Evolutionary conservation across 2,888 invertebrate genomes (phyloP), one percentile per base, ranked within the genome.

Genomic region (Protodeltote pygarga): DNA sequence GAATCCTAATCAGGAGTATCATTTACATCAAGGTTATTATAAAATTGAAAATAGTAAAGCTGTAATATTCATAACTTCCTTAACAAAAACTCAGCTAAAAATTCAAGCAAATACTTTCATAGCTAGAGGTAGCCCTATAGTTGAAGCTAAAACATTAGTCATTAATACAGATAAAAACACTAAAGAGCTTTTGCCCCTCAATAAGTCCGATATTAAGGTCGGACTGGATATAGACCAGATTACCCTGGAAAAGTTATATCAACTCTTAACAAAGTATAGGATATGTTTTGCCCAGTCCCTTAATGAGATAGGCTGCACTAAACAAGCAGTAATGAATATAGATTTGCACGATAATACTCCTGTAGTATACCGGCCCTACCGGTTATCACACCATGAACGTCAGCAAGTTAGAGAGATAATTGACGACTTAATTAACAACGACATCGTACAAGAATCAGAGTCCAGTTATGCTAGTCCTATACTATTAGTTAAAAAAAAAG

Each of bases 401-500:
- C 15, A 23, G 5, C 17, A 28, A 3, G 37, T 38, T 13, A 17
- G 37, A 3, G 37, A 38, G 3, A 39, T 46, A 4, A 19, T 46
- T 1, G 6, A 39, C 5, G 39, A 46, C 10, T 13, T 46, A 13
- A 1, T 39, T 5, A 14, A 33, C 6, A 46, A 33, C n/a, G 24
- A 40, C 11, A 35, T 47, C 9, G 13, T 47, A 0, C 40, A 34
- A 8, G 33, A 47, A 11, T 34, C 33, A 1, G 10, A 24, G 8
- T 47, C 47, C 2, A 16, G 15, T 17, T 47, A 40, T 8, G 33
- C 48, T 1, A 49, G 32, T 8, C 42, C 48, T 2, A 31, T 37
- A 10, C 5, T 49, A 3, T 8, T 49, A 3, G 42, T 49, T 1
- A 21, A 25, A 6, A 49, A 48, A 13, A 49, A 49, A 19, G 24